Evolutionary conservation across 1,140 invertebrate species (phyloP).

Genomic region (Bombus sibiricus): DNA sequence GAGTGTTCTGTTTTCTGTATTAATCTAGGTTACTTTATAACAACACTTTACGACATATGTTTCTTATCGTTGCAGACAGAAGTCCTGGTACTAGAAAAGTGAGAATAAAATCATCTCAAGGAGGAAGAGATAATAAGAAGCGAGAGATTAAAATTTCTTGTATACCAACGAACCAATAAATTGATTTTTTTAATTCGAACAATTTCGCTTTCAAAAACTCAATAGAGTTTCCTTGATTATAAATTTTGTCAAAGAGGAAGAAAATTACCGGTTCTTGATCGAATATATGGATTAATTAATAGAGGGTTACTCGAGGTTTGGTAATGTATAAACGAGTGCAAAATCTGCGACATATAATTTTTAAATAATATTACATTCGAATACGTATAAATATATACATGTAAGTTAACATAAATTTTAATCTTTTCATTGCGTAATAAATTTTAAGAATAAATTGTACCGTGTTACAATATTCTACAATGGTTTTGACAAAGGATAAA

Average conservation of each 20-base stretch:
- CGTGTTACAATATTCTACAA: background rate
- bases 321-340: background rate
- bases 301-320: background rate
- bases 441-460: background rate
- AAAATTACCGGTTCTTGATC: background rate
- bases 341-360: background rate
- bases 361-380: background rate
- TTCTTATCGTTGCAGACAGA: background rate
- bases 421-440: background rate
- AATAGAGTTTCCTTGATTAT: background rate
- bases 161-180: background rate
- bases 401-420: too few relatives aligned
- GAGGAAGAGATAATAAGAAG: too few relatives aligned
- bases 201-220: background rate
- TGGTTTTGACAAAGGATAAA: background rate
- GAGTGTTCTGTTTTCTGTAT: rapidly evolving
- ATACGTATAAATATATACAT: background rate
- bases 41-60: background rate
- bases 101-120: background rate
- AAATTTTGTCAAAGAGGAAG: background rate
- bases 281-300: background rate
- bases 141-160: background rate
- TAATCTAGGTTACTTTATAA: background rate
- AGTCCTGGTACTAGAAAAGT: too few relatives aligned
- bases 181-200: background rate